phyloP scores from a whole-genome alignment of 2,888 invertebrate genomes.

The Heliconius aoede region DNA sequence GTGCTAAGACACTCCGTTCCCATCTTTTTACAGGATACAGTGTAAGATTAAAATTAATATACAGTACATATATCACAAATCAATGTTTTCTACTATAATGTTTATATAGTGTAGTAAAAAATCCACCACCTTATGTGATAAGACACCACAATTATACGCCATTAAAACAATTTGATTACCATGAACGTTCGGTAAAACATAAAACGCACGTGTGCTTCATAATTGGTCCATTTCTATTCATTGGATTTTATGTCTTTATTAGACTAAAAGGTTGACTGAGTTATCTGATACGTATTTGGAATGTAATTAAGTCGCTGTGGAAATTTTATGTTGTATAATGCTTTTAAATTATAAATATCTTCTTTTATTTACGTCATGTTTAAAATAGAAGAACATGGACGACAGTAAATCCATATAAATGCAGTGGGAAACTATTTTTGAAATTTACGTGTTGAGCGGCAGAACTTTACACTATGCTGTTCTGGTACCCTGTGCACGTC shows the following conservation, averaged over 20 bases:
- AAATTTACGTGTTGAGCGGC: not conserved
- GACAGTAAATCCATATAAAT: not conserved
- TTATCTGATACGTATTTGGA: constrained; percentile 30
- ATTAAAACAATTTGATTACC: constrained; percentile 46
- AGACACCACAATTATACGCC: constrained; percentile 21
- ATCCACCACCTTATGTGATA: constrained; percentile 4
- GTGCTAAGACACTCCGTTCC: too few species aligned
- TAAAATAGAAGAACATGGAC: not conserved
- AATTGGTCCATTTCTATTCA: constrained; percentile 53
- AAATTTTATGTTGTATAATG: not conserved
- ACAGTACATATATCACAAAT: too few species aligned
- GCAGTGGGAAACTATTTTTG: not conserved
- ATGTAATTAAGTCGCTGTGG: constrained; percentile 27
- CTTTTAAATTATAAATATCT: not conserved
- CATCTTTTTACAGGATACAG: too few species aligned
- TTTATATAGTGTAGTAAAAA: not conserved
- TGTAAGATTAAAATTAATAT: too few species aligned
- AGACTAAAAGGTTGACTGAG: constrained; percentile 36
- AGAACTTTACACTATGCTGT: not conserved
- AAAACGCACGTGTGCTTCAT: constrained; percentile 51
- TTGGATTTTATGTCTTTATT: constrained; percentile 44
- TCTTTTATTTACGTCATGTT: not conserved
- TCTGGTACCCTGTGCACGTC: too few species aligned
- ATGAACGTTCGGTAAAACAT: constrained; percentile 52
- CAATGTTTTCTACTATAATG: not conserved